Conservation (phyloP, 2,888 invertebrate species). For the Phortica okadai region DNA sequence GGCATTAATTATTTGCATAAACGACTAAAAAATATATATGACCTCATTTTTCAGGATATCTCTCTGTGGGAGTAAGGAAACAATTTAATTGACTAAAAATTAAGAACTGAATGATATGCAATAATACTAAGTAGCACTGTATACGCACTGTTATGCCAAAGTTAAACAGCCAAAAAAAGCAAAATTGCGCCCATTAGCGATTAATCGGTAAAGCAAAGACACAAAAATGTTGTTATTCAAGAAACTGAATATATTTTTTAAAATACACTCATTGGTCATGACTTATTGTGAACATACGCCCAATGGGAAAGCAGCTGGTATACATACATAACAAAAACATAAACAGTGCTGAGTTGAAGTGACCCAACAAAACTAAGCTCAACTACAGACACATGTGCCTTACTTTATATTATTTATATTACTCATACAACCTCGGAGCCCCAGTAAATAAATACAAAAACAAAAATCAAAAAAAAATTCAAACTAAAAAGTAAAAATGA, state of each 20-base stretch:
- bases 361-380: not conserved
- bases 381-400: not conserved
- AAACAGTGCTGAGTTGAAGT: not conserved
- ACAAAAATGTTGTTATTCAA: not conserved
- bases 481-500: not conserved
- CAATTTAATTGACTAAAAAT: constrained; percentile 64
- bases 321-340: not conserved
- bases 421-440: constrained; percentile 15
- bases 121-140: constrained; percentile 61
- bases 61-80: constrained; percentile 76
- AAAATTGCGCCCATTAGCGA: not conserved
- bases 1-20: constrained; percentile 77
- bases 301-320: no score
- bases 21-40: constrained; percentile 77
- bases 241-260: no score
- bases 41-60: constrained; percentile 77
- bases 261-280: no score
- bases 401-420: constrained; percentile 24
- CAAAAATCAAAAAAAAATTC: constrained; percentile 7
- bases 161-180: constrained; percentile 38
- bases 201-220: not conserved
- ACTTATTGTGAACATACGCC: no score
- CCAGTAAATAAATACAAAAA: not conserved
- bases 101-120: constrained; percentile 52
- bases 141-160: constrained; percentile 55